Evolutionary conservation across 2,888 invertebrate species (phyloP), one percentile per base, ranked within the genome.

Genomic region (Tortrix viridana): DNA sequence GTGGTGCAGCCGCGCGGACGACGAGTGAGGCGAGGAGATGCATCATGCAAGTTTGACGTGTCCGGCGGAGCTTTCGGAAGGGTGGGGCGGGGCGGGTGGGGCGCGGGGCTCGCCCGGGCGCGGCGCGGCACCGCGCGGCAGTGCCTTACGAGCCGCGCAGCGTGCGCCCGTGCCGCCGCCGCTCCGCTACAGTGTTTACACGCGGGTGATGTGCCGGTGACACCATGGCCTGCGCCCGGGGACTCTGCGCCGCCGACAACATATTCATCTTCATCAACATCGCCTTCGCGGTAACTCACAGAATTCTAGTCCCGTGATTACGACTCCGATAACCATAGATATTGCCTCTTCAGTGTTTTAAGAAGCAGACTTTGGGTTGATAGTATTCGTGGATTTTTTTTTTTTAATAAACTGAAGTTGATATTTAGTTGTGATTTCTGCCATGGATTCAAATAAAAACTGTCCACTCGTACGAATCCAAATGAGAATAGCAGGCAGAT

Each of bases 251-350:
- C 73, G 81, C 86, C 20, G 86, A 90, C 75, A 89, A 85, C 67
- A 78, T 89, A 66, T 91, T 92, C 83, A 82, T 91, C 72, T 89
- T 92, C 81, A 88, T 92, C 82, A 91, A 92, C 81, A 84, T 90
- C 68, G 88, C 87, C 22, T 91, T 92, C 75, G 91, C 91, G 78
- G 91, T 92, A 63, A 26, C 22, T 32, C 12, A 46, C 14, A 18
- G 16, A 46, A 18, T 14, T 3, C 4, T 19, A 18, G 12, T 4
- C 19, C 41, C 6, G 14, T 38, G 38, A 41, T 32, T 12, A 32
- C 3, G 41, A 41, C 41, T 16, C 41, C 16, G 16, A 41, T 41
- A 5, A 41, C 41, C 41, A 16, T 41, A 41, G 41, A 41, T 41
- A 41, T n/a, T n/a, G 32, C 14, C 16, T 41, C n/a, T 16, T 41